phyloP scores from a whole-genome alignment of 2,797 vertebrate species.

The Neomorphus geoffroyi region DNA sequence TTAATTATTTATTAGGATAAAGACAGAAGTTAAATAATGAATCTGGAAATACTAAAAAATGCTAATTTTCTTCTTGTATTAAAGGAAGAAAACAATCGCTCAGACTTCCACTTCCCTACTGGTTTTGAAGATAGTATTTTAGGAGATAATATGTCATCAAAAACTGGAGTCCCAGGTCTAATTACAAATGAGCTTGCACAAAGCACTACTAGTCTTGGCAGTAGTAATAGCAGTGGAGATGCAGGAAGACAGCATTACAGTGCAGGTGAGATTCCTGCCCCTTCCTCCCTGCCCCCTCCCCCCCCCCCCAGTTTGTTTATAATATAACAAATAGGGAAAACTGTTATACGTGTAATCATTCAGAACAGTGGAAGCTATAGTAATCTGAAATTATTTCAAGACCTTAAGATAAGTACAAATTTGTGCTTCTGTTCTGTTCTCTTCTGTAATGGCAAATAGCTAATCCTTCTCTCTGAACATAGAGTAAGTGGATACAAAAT shows the following conservation, averaged over 20 bases:
- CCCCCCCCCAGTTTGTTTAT: background rate
- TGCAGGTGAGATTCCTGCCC: conserved; percentile 72
- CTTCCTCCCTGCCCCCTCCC: too few species aligned
- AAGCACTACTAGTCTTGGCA: conserved; percentile 93
- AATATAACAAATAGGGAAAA: background rate
- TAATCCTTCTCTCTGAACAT: background rate
- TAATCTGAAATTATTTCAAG: background rate
- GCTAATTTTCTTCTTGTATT: conserved; percentile 19
- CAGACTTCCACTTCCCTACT: conserved; percentile 84
- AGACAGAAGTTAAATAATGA: background rate
- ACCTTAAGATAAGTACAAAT: background rate
- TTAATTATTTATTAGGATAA: background rate
- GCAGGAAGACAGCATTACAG: conserved; percentile 80
- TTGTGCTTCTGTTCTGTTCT: background rate
- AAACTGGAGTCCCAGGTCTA: conserved; percentile 75
- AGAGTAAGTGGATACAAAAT: background rate
- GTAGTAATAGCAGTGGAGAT: conserved; percentile 92
- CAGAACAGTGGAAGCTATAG: background rate
- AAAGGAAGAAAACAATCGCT: conserved; percentile 84
- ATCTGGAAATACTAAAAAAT: background rate
- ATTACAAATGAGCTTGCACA: conserved; percentile 86
- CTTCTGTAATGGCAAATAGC: background rate
- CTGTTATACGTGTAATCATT: background rate
- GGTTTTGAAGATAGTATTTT: conserved; percentile 86
- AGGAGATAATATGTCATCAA: conserved; percentile 75